Evolutionary conservation across 2,888 invertebrate species (phyloP).

Genomic region (Acanthococcus lagerstroemiae): DNA sequence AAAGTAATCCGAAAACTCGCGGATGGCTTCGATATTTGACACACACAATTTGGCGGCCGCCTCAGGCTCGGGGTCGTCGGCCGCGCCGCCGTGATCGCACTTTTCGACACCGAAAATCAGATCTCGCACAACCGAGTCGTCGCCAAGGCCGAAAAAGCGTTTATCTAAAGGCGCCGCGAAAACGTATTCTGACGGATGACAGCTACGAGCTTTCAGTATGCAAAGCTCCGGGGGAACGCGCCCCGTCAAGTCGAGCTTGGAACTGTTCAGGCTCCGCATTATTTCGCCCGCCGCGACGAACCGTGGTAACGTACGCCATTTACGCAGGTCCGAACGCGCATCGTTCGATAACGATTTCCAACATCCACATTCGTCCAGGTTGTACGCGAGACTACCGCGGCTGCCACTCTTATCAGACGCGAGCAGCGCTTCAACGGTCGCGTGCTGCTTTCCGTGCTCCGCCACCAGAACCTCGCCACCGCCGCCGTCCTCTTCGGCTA

Average conservation of each 20-base stretch:
- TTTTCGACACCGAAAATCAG: not conserved
- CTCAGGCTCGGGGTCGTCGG: too few species aligned
- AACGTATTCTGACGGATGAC: not conserved
- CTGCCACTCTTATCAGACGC: constrained; percentile 38
- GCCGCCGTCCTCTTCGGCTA: constrained; percentile 41
- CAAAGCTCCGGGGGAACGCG: constrained; percentile 1
- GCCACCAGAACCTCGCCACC: constrained; percentile 37
- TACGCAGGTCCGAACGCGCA: constrained; percentile 21
- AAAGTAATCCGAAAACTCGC: constrained; percentile 23
- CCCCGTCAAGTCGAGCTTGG: constrained; percentile 26
- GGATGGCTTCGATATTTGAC: constrained; percentile 20
- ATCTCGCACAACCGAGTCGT: constrained; percentile 10
- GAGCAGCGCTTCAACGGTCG: constrained; percentile 39
- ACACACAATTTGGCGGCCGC: constrained; percentile 10
- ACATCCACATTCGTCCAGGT: constrained; percentile 33
- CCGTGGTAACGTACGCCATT: constrained; percentile 11
- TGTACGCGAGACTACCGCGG: constrained; percentile 36
- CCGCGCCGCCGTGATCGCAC: not conserved
- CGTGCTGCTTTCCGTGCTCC: constrained; percentile 29
- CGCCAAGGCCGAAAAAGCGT: not conserved
- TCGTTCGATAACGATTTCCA: constrained; percentile 21
- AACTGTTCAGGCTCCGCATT: constrained; percentile 26
- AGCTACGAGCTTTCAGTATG: not conserved
- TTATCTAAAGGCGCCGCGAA: not conserved
- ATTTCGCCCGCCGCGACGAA: constrained; percentile 1